Conservation (phyloP, 1,140 invertebrate genomes). For the Lithobius niger region DNA sequence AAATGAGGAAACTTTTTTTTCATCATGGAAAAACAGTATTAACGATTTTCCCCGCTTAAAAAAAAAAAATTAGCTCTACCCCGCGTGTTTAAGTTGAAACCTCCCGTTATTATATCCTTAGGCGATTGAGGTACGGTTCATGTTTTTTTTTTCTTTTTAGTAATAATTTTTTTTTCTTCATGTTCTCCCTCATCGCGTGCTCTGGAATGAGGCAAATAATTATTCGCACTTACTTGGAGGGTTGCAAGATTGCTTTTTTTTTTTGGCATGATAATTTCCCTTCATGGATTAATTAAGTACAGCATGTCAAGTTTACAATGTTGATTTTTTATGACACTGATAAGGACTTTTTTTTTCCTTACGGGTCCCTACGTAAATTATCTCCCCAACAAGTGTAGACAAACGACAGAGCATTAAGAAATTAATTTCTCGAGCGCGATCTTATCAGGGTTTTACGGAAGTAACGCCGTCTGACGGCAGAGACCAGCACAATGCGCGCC, state of each 20-base stretch:
- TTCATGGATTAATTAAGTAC: slow-evolving; percentile 7
- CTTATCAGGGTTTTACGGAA: no score
- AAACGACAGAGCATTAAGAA: slow-evolving; percentile 14
- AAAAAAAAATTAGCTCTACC: no score
- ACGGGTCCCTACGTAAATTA: slow-evolving; percentile 23
- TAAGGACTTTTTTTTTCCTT: slow-evolving; percentile 6
- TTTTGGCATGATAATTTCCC: not conserved
- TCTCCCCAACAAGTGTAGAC: slow-evolving; percentile 14
- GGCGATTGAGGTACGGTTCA: no score
- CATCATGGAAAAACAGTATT: no score
- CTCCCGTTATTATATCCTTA: no score
- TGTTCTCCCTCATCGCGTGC: not conserved
- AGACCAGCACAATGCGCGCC: no score
- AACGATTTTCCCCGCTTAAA: no score
- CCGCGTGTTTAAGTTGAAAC: no score
- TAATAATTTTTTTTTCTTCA: no score
- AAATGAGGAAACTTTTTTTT: no score
- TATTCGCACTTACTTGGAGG: not conserved
- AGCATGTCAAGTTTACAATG: slow-evolving; percentile 7
- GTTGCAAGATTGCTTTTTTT: slow-evolving; percentile 3
- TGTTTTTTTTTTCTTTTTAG: no score
- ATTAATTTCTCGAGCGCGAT: slow-evolving; percentile 9
- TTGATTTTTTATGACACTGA: slow-evolving; percentile 4
- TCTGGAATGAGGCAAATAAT: not conserved
- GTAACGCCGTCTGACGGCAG: no score